Evolutionary conservation across 2,888 invertebrate genomes (phyloP), one percentile per base, ranked within the genome.

Genomic region (Tetropium fuscum): DNA sequence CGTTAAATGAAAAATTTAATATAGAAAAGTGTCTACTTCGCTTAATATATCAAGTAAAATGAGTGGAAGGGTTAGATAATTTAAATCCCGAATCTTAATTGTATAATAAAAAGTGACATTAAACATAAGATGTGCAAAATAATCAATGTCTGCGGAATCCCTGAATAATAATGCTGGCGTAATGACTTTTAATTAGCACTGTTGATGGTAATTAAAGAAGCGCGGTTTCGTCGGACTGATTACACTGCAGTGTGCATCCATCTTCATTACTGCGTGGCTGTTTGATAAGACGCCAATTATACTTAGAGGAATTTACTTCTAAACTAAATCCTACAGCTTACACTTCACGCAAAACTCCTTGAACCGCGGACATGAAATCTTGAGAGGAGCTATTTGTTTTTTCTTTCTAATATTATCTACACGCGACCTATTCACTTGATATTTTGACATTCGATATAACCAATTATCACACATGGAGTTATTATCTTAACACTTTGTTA

Each of bases 181-280:
- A 48, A 48, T 48, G 48, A 34, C 48, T 48, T 48, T 74, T 76
- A 76, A 78, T 78, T 78, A 78, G 74, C 68, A 69, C 68, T 66
- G 74, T 70, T 76, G 70, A 70, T 68, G 72, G 74, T 72, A 73
- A 76, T 77, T 77, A 76, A 78, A 78, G 76, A 75, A 77, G 72
- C 73, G 73, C 63, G 61, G 56, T 65, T 34, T 48, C 48, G 48
- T 34, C 36, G 20, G 48, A 48, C 48, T 48, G 48, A 48, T 48
- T 48, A 48, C 36, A 36, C 62, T 70, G 74, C 74, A 72, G 70
- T 71, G 71, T 73, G 70, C 77, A 77, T 77, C 74, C 69, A 76
- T 78, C 77, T 77, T 78, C 76, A 78, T 78, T 78, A 78, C 63
- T 53, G 58, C 58, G 68, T 68, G 60, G 66, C 63, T 72, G 68